Evolutionary conservation across 2,113 vertebrate genomes (phyloP).

Genomic region (Pavo muticus): DNA sequence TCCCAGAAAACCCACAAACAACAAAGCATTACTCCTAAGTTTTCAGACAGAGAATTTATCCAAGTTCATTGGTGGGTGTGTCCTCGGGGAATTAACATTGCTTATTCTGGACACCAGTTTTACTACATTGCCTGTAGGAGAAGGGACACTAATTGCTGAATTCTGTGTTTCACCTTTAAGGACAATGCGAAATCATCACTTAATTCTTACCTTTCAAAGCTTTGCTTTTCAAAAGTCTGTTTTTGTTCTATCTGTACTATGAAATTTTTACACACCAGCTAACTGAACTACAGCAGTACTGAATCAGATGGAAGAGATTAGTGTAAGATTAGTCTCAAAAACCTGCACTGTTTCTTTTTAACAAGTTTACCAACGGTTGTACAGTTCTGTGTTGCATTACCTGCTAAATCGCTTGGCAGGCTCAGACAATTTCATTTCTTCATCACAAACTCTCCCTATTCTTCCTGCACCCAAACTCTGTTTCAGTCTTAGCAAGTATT

Average conservation of each 20-base stretch:
- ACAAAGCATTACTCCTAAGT: background rate
- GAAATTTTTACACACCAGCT: conserved; percentile 27
- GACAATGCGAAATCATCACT: background rate
- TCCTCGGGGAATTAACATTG: background rate
- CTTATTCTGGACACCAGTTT: background rate
- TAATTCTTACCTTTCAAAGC: background rate
- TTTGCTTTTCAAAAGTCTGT: background rate
- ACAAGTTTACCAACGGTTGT: conserved; percentile 21
- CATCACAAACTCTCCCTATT: background rate
- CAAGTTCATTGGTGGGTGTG: background rate
- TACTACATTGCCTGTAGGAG: background rate
- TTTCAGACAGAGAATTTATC: background rate
- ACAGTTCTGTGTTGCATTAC: conserved; percentile 13
- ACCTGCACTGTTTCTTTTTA: background rate
- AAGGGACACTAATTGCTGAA: background rate
- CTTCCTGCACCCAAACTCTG: background rate
- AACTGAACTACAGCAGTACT: rapidly evolving
- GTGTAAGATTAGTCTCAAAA: conserved; percentile 37
- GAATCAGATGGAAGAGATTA: conserved; percentile 31
- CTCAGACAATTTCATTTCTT: background rate
- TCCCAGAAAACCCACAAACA: background rate
- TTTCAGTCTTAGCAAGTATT: background rate
- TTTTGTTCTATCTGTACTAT: background rate
- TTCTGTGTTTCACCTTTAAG: background rate
- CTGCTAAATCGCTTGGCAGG: background rate